Evolutionary conservation across 1,140 invertebrate species (phyloP).

Genomic region (Zaprionus gabonicus): DNA sequence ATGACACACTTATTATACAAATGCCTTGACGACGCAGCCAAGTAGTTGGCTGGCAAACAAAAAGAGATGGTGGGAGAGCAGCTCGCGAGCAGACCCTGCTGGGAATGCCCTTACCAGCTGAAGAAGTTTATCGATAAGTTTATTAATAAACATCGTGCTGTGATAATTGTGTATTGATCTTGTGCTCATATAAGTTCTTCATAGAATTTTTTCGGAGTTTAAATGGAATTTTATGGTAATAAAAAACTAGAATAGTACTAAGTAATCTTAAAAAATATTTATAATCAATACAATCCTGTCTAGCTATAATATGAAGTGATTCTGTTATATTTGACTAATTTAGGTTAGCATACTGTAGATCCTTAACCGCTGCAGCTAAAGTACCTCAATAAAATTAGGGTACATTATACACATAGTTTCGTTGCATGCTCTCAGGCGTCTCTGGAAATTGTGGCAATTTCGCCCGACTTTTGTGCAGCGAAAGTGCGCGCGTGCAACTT

Average conservation of each 20-base stretch:
- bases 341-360: too few relatives aligned
- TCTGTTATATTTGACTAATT: too few relatives aligned
- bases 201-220: neutral
- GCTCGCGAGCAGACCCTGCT: neutral
- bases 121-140: too few relatives aligned
- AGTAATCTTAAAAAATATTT: too few relatives aligned
- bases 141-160: too few relatives aligned
- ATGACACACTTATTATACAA: conserved; percentile 72
- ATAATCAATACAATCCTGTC: too few relatives aligned
- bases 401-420: conserved; percentile 27
- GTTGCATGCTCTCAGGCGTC: conserved; percentile 63
- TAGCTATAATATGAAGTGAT: too few relatives aligned
- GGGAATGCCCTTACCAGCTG: conserved; percentile 7
- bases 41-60: conserved; percentile 52
- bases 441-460: conserved; percentile 75
- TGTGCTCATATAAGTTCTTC: neutral
- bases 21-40: conserved; percentile 67
- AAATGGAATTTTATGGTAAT: too few relatives aligned
- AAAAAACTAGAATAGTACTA: too few relatives aligned
- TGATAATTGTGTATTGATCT: too few relatives aligned
- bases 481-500: conserved; percentile 70
- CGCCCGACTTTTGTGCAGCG: conserved; percentile 50
- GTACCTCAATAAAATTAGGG: neutral
- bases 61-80: neutral
- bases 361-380: neutral